A percentile compares a stretch with the other conserved stretches of the same genome.
phyloP scores from a whole-genome alignment of 1,140 invertebrate genomes.

The Euglossa dilemma region DNA sequence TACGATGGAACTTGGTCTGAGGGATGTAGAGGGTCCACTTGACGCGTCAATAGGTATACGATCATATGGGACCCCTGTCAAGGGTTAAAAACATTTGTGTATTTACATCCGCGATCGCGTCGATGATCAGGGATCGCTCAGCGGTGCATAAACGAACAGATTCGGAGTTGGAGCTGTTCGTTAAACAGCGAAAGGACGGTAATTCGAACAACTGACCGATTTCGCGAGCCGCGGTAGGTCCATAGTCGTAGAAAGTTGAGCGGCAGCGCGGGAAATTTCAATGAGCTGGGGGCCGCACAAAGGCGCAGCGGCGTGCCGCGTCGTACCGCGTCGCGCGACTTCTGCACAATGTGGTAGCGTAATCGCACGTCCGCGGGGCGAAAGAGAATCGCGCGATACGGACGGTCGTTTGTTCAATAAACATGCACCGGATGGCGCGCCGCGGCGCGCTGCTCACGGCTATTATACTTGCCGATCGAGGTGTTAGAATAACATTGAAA shows the following conservation, averaged over 20 bases:
- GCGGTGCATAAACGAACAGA: no score
- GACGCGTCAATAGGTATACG: no score
- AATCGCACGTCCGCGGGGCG: conserved; percentile 3
- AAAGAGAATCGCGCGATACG: conserved; percentile 44
- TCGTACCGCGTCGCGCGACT: not conserved
- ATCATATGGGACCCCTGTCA: no score
- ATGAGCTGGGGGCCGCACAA: not conserved
- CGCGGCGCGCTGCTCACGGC: conserved; percentile 20
- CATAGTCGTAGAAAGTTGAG: not conserved
- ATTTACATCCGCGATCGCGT: no score
- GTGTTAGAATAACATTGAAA: conserved; percentile 42
- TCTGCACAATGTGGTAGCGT: conserved; percentile 36
- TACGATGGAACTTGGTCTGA: no score
- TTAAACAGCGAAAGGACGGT: no score
- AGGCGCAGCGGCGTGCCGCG: not conserved
- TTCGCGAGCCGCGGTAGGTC: no score
- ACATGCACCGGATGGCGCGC: conserved; percentile 13
- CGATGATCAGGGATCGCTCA: no score
- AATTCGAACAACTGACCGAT: no score
- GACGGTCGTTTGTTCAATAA: conserved; percentile 56
- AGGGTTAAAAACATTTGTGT: no score
- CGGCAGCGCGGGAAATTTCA: not conserved
- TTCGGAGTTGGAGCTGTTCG: no score
- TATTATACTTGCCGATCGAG: conserved; percentile 48
- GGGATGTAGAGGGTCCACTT: no score